Percentiles rank a stretch among this genome's conserved stretches.
Evolutionary conservation across 64 coral and sea anemone genomes (phyloP).

Genomic region (Actinia equina): DNA sequence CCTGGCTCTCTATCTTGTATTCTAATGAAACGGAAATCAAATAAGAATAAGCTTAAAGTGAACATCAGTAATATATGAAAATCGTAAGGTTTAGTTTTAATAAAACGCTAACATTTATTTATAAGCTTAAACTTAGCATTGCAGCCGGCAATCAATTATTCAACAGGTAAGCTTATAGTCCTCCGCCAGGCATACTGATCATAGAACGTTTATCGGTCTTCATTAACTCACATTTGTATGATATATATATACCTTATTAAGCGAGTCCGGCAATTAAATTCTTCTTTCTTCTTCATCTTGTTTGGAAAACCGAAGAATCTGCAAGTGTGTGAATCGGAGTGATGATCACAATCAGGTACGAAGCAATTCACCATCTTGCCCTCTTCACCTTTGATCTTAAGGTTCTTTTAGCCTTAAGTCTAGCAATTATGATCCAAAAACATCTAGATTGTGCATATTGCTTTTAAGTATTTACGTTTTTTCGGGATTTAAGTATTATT

Average conservation of each 20-base stretch:
- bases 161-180: background rate
- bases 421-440: background rate
- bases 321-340: conserved; percentile 45
- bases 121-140: conserved; percentile 1
- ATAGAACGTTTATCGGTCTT: background rate
- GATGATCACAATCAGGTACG: conserved; percentile 34
- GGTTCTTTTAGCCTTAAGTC: background rate
- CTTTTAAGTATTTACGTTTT: background rate
- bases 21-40: background rate
- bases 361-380: background rate
- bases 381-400: background rate
- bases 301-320: conserved; percentile 37
- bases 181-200: no score
- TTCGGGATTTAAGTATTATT: background rate
- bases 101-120: background rate
- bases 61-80: background rate
- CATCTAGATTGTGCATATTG: background rate
- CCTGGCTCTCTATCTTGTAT: conserved; percentile 37
- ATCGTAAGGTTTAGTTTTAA: background rate
- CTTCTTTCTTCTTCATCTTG: conserved; percentile 35
- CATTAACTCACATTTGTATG: background rate
- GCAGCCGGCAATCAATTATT: no score
- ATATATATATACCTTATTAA: conserved; percentile 2
- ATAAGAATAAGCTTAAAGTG: background rate
- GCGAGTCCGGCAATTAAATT: conserved; percentile 34